Percentiles rank a stretch among this genome's conserved stretches.
These are phyloP conservation scores for Paraescarpia echinospica DNA, from an alignment of 1,140 invertebrate genomes.

Conservation along the genomic window DNA sequence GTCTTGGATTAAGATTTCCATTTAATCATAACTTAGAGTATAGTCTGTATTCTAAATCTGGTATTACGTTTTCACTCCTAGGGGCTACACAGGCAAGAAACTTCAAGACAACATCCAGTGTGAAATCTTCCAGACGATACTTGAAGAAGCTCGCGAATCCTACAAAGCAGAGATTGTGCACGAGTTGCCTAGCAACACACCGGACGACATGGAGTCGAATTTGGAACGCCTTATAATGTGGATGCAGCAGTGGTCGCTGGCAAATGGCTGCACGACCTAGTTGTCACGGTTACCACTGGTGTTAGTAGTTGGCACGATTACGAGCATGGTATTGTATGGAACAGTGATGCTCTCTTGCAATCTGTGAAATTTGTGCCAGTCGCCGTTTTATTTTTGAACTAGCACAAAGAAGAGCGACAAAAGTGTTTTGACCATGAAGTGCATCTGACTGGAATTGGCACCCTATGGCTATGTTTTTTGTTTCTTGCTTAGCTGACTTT, in stretches of 20 bases:
- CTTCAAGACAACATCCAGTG: constrained; percentile 91
- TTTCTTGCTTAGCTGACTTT: no score
- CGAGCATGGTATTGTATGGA: neutral
- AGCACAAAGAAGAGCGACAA: no score
- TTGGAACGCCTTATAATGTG: constrained; percentile 77
- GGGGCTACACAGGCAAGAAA: constrained; percentile 89
- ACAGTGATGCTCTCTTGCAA: neutral
- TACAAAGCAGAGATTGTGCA: constrained; percentile 83
- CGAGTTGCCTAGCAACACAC: constrained; percentile 77
- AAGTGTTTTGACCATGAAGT: no score
- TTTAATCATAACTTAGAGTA: neutral
- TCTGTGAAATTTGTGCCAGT: neutral
- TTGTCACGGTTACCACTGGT: neutral
- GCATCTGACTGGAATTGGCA: no score
- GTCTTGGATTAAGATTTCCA: neutral
- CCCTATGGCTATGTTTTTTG: no score
- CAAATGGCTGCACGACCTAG: neutral
- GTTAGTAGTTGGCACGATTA: neutral
- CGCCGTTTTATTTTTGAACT: no score
- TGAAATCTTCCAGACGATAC: constrained; percentile 93
- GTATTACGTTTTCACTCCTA: constrained; percentile 55
- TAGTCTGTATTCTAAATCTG: neutral
- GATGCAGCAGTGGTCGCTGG: constrained; percentile 64
- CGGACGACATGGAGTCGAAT: constrained; percentile 79
- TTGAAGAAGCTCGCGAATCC: constrained; percentile 87